A percentile compares a stretch with the other conserved stretches of the same genome.
Evolutionary conservation across 2,113 vertebrate species (phyloP).

Genomic region (Ailuropoda melanoleuca): DNA sequence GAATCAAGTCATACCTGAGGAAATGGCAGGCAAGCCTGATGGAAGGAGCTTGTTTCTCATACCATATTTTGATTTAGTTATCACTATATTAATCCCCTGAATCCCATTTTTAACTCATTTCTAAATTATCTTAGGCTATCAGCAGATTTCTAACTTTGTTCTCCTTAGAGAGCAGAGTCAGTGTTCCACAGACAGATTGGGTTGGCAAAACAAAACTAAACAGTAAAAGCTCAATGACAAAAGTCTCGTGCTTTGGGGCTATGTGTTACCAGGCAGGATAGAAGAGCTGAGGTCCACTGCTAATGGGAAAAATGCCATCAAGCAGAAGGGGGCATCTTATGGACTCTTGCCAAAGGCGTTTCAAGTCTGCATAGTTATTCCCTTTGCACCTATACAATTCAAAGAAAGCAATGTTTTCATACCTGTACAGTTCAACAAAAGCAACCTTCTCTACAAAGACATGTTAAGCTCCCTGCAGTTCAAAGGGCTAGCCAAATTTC

Average conservation of each 20-base stretch:
- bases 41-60: not conserved
- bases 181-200: not conserved
- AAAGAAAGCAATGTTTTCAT: constrained; percentile 33
- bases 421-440: constrained; percentile 16
- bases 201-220: not conserved
- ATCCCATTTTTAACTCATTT: constrained; percentile 35
- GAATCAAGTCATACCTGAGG: constrained; percentile 41
- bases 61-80: constrained; percentile 26
- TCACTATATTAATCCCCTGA: constrained; percentile 11
- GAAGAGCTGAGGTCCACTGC: constrained; percentile 18
- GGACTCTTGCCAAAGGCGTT: constrained; percentile 18
- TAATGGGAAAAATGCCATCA: constrained; percentile 31
- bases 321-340: not conserved
- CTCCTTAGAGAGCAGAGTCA: constrained; percentile 60
- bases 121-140: constrained; percentile 35
- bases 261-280: constrained; percentile 14
- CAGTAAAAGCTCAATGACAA: constrained; percentile 17
- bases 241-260: constrained; percentile 41
- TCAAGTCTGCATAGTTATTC: constrained; percentile 48
- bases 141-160: constrained; percentile 47
- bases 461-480: constrained; percentile 35
- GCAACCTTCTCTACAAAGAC: constrained; percentile 32
- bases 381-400: constrained; percentile 53
- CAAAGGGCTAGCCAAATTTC: constrained; percentile 42
- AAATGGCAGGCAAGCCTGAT: not conserved